Conservation (phyloP, 2,797 vertebrate genomes). For the Darevskia nairensis region DNA sequence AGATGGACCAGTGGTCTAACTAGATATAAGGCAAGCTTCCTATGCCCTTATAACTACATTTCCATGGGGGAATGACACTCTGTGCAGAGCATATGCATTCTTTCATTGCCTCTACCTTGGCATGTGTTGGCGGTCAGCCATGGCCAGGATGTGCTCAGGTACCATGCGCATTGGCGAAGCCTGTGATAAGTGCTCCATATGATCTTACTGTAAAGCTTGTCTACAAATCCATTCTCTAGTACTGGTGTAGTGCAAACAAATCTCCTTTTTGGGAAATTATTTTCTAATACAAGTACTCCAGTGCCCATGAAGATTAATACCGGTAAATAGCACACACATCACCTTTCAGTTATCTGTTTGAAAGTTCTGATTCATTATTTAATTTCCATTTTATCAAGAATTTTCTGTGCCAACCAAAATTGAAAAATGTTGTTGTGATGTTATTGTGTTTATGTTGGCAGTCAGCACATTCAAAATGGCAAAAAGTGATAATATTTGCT, state of each 20-base stretch:
- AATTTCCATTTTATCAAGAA: conserved; percentile 24
- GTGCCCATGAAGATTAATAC: not conserved
- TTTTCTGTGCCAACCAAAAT: not conserved
- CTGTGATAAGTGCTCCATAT: not conserved
- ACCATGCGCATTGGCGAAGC: not conserved
- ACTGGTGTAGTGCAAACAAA: not conserved
- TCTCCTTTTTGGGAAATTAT: not conserved
- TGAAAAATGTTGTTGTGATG: conserved; percentile 37
- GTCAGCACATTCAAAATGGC: conserved; percentile 31
- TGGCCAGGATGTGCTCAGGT: not conserved
- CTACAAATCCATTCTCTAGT: not conserved
- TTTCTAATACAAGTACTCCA: not conserved
- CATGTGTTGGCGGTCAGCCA: not conserved
- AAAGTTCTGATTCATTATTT: not conserved
- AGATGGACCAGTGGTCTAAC: no score
- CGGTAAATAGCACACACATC: not conserved
- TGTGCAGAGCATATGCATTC: not conserved
- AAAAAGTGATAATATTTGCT: conserved; percentile 25
- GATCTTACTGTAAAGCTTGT: no score
- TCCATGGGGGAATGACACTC: not conserved
- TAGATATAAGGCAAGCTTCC: not conserved
- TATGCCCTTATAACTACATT: not conserved
- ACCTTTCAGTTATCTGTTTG: not conserved
- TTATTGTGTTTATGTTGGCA: conserved; percentile 15
- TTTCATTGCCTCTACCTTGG: not conserved